Base-by-base conservation (phyloP, 2,888 invertebrate species). In the Teleogryllus oceanicus region DNA sequence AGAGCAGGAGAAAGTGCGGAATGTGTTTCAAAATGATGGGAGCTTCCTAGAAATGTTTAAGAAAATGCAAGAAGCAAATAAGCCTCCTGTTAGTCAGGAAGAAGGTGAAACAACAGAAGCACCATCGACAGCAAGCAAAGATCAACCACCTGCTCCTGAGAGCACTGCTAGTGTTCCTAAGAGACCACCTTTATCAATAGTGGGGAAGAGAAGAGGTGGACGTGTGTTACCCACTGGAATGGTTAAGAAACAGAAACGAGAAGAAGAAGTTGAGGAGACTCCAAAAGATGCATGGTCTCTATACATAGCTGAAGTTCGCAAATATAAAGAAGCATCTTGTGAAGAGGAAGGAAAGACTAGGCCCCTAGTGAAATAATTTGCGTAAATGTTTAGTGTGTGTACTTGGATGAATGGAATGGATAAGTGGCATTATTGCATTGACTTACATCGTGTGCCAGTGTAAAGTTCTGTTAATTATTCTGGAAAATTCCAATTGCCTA, bases 221-320 rank as follows among this genome's bases (percentile, higher is more conserved):
- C 91, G 95, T 85, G 94, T 96, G 78, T 89, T 97, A 21, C 96
- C 96, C 88, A 96, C 96, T 77, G 96, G 96, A 75, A 89, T 96
- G 86, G 96, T 97, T 75, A 94, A 96, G 85, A 97, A 97, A 86
- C 91, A 92, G 77, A 94, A 93, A 86, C 90, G 91, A 37, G 88
- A 88, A 21, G 90, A 90, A 79, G 92, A 92, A 84, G 86, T 86
- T 49, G 88, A 89, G 82, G 92, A 93, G 0, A 83, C 83, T 21
- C 84, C 85, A 51, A 94, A 94, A 85, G 96, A 97, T 87, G 96
- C 96, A 18, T 97, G 97, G 97, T 94, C 96, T 0, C 90, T 96
- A 49, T 97, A 97, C 86, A 93, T 97, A 92, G 94, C 94, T 82
- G 97, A 97, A 90, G 97, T 97, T 21, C 94, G 95, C 85, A 94